Base-by-base conservation (phyloP, 2,113 vertebrate species). In the Trichechus manatus region DNA sequence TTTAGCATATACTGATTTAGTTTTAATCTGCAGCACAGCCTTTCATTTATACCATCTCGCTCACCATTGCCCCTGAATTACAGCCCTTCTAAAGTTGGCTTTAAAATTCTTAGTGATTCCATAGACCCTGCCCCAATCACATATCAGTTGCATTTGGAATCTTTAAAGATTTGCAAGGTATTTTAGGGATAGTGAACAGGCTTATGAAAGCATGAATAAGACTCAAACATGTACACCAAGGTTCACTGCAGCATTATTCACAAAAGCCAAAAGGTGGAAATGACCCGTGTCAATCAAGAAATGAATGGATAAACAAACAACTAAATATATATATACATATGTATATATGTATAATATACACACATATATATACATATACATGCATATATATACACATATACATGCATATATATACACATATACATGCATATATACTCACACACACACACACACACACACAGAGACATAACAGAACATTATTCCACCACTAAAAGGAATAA, bases 61-160 rank as follows among this genome's bases (percentile, higher is more conserved):
- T 85, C n/a, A 63, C 36, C 36, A 74, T 22, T 15, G 72, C 44
- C 36, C 63, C 63, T 94, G 93, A 94, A 93, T 84, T 44, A 89
- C 13, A 87, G 39, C 31, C 72, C n/a, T 84, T 90, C 77, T 89
- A 87, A 86, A 72, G n/a, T 61, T 39, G 86, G 29, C 29, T 91
- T 95, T 93, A 89, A 70, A 85, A 93, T 82, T 84, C 72, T 83
- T 80, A 93, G 7, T 75, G 72, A 97, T 78, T 96, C 25, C n/a
- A 31, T 3, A 93, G 79, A 92, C 17, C 5, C 50, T 17, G 9
- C 11, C 7, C 6, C 23, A 61, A 77, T 85, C 72, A 92, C 22
- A 15, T 75, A 56, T 66, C 81, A 70, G 59, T 80, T 36, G 6
- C 44, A 70, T 85, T 31, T 75, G 59, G 79, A 85, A 47, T 59